phyloP scores from a whole-genome alignment of 2,888 invertebrate species.

The Drosophila peninsularis region DNA sequence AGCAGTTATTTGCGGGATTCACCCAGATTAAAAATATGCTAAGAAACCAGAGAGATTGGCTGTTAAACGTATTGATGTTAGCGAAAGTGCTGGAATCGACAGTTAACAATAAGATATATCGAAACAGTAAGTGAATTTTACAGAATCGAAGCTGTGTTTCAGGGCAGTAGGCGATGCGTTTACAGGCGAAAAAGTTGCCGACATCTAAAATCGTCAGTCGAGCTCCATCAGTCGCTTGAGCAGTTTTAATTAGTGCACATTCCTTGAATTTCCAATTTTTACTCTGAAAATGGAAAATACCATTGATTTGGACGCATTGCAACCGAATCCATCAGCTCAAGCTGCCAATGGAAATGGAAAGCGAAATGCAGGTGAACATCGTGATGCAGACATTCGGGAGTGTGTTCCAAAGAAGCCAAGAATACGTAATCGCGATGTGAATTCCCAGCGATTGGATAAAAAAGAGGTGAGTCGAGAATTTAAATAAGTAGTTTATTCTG shows the following conservation, averaged over 20 bases:
- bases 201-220: slow-evolving; percentile 11
- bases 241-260: neutral
- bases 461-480: slow-evolving; percentile 12
- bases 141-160: too few relatives aligned
- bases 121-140: too few relatives aligned
- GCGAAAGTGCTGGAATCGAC: too few relatives aligned
- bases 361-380: neutral
- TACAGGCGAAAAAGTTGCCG: neutral
- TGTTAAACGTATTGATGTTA: too few relatives aligned
- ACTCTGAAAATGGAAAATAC: slow-evolving; percentile 6
- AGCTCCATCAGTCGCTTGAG: neutral
- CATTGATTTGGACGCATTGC: neutral
- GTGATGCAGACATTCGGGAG: fast-evolving
- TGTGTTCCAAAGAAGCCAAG: slow-evolving; percentile 7
- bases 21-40: too few relatives aligned
- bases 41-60: too few relatives aligned
- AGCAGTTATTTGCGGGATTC: too few relatives aligned
- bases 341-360: neutral
- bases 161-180: slow-evolving; percentile 1
- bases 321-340: neutral
- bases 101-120: too few relatives aligned
- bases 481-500: too few relatives aligned
- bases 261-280: slow-evolving; percentile 5
- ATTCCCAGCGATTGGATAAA: neutral
- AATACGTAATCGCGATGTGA: neutral